Conservation (phyloP, 2,888 invertebrate genomes). For the Syritta pipiens region DNA sequence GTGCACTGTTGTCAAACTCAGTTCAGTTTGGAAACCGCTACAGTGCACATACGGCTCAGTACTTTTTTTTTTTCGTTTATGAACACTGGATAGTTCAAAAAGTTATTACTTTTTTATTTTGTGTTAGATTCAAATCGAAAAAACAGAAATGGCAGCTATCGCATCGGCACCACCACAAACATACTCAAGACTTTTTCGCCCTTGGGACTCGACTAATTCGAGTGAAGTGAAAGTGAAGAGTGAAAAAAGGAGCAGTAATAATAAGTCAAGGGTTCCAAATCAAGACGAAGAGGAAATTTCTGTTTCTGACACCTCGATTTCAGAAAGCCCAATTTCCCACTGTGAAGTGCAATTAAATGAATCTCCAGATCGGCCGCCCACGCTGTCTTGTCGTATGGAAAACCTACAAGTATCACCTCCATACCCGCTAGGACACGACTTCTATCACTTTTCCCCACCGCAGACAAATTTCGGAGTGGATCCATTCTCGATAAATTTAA, state of each 20-base stretch:
- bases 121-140: constrained; percentile 17
- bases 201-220: constrained; percentile 82
- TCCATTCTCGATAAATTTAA: constrained; percentile 79
- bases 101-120: constrained; percentile 48
- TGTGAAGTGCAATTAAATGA: constrained; percentile 72
- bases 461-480: constrained; percentile 74
- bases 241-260: constrained; percentile 60
- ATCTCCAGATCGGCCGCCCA: constrained; percentile 15
- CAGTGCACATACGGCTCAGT: constrained; percentile 70
- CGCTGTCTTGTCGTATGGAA: no score
- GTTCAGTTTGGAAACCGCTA: constrained; percentile 76
- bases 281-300: constrained; percentile 50
- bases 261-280: constrained; percentile 59
- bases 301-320: no score
- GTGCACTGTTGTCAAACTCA: constrained; percentile 71
- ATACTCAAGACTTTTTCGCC: constrained; percentile 82
- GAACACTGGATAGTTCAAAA: constrained; percentile 7
- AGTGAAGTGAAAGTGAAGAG: no score
- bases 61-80: constrained; percentile 63
- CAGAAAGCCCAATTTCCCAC: constrained; percentile 59
- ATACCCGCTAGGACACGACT: no score
- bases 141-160: constrained; percentile 72
- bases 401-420: constrained; percentile 12
- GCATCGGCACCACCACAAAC: constrained; percentile 79
- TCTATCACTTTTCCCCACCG: constrained; percentile 58